Base-by-base conservation (phyloP, 2,888 invertebrate species). In the Phortica okadai region DNA sequence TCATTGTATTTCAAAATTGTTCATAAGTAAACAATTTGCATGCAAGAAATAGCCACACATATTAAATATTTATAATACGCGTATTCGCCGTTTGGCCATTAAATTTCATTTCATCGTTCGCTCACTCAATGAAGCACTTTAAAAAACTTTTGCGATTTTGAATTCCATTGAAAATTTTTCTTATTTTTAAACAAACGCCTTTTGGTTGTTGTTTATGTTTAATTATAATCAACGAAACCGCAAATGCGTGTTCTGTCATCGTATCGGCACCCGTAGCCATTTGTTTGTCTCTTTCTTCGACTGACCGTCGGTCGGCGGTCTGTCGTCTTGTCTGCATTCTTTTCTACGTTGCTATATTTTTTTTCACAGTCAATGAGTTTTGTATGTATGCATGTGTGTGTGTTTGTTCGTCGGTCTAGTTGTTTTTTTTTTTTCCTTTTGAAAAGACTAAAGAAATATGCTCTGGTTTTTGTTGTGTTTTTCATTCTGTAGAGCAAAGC, bases 231-330 rank as follows among this genome's bases (percentile, higher is more conserved):
- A 64, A 41, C 33, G 33, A 33, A 33, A 33, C 64, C 64, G 21
- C 64, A 64, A 64, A 64, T 41, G 64, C 33, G 21, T 62, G 62
- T 25, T 64, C 41, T 64, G 64, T 64, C 70, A n/a, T 74, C n/a
- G 14, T 10, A 62, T 78, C 78, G 50, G 10, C 50, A 50, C 50
- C 50, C 50, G 50, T 14, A 50, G 50, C 50, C 8, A 50, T 74
- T 56, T 62, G 14, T 59, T 14, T 25, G 25, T 62, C n/a, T 74
- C 5, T 62, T 14, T 74, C 14, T 50, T 6, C 14, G 3, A 50
- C 50, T 50, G 50, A n/a, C 56, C 14, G 11, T 56, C n/a, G 56
- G 56, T 56, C 1, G 56, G 14, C 11, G 11, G 56, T n/a, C n/a
- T 44, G 4, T 69, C 6, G 6, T 69, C 14, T 10, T 66, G 5